Percentiles rank a stretch among this genome's conserved stretches.
Conservation (phyloP, 2,797 vertebrate species). For the Oophaga sylvatica region DNA sequence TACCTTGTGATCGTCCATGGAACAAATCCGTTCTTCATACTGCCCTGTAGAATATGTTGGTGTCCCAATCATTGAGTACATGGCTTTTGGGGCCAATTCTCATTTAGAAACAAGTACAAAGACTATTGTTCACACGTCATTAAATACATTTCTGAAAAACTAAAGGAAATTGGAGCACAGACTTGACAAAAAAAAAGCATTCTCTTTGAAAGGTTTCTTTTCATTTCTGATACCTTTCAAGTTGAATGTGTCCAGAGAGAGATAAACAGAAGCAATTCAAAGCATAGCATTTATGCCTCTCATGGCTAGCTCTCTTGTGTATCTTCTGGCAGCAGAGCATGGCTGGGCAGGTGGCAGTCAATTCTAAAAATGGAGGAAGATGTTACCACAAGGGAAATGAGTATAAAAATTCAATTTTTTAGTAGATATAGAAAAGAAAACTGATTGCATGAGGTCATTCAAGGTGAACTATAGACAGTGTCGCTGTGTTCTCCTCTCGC, state of each 20-base stretch:
- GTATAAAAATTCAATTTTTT: slow-evolving; percentile 15
- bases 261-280: slow-evolving; percentile 48
- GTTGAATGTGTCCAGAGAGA: slow-evolving; percentile 30
- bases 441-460: not conserved
- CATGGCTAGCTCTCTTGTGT: slow-evolving; percentile 28
- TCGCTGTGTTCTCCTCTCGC: not conserved
- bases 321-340: slow-evolving; percentile 19
- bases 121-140: not conserved
- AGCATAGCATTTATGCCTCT: slow-evolving; percentile 19
- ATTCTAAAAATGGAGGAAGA: slow-evolving; percentile 19
- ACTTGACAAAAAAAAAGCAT: slow-evolving; percentile 22
- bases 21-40: not conserved
- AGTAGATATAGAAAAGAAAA: slow-evolving; percentile 15
- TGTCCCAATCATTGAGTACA: not conserved
- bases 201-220: slow-evolving; percentile 44
- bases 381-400: not conserved
- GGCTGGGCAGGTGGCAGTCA: slow-evolving; percentile 32
- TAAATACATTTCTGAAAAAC: slow-evolving; percentile 11
- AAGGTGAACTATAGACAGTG: not conserved
- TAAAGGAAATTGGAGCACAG: not conserved
- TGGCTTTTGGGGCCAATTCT: not conserved
- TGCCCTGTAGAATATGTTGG: not conserved
- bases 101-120: not conserved
- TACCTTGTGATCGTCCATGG: not conserved
- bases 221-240: slow-evolving; percentile 36